Base-by-base conservation (phyloP, 2,797 vertebrate genomes). In the Melanotaenia nigrans region DNA sequence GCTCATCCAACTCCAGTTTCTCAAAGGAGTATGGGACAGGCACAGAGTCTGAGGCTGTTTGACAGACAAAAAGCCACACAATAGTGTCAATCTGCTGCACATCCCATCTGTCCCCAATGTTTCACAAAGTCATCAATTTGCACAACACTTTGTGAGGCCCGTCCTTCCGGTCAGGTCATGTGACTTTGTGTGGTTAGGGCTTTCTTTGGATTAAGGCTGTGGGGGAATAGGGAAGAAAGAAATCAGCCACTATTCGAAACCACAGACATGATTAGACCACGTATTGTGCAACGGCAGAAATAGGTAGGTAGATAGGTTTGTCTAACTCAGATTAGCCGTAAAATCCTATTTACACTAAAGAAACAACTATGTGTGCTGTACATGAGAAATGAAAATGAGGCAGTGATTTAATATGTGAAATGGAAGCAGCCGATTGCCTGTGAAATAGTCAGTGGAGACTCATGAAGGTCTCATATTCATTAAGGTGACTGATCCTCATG, bases 401-500 rank as follows among this genome's bases (percentile, higher is more conserved):
- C 57, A 65, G 73, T 79, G 75, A 71, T 73, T 82, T 61, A 78
- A 79, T 68, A 22, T 69, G 59, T 59, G 45, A 77, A 61, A 68
- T 24, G 70, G 72, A 51, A 53, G 64, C 47, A 58, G 59, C 24
- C 66, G 68, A 77, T 68, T 76, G 75, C 45, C 77, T 71, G 68
- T 85, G 85, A 87, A 90, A 87, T 85, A 82, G 78, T 88, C 75
- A 36, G 63, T 62, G 60, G 78, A 81, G 78, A 78, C 57, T 68
- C 36, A 38, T 88, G 89, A 90, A 91, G 84, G 87, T 89, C 78
- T 87, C 84, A 51, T 72, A 65, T 61, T 83, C 78, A 87, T 88
- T 89, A 89, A 79, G 70, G 73, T 78, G 87, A 90, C 69, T 60
- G 87, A 92, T 87, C 70, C 63, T 45, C 78, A 18, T 57, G 59